Percentiles rank a stretch among this genome's conserved stretches.
Evolutionary conservation across 2,888 invertebrate species (phyloP).

Genomic region (Aspidapion aeneum): DNA sequence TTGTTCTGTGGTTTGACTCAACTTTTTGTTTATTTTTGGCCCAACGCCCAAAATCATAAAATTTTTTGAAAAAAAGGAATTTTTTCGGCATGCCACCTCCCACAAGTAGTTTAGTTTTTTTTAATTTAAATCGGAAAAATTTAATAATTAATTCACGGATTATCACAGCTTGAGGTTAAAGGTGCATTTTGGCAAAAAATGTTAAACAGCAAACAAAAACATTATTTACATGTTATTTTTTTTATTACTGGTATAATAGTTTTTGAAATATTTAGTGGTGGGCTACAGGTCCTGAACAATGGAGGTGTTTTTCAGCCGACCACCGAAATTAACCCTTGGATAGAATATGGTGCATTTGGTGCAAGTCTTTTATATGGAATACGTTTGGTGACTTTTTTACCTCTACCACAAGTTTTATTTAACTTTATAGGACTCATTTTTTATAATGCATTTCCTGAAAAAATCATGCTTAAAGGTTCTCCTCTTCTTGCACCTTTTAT

Average conservation of each 20-base stretch:
- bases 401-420: slow-evolving; percentile 85
- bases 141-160: too few species aligned
- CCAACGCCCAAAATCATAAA: too few species aligned
- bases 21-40: too few species aligned
- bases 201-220: slow-evolving; percentile 68
- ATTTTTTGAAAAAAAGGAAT: too few species aligned
- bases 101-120: too few species aligned
- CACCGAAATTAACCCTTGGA: slow-evolving; percentile 72
- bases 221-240: slow-evolving; percentile 75
- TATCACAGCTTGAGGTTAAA: too few species aligned
- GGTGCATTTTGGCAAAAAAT: too few species aligned
- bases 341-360: slow-evolving; percentile 73
- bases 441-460: slow-evolving; percentile 94
- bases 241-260: slow-evolving; percentile 69
- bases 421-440: slow-evolving; percentile 83
- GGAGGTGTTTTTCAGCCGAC: slow-evolving; percentile 48
- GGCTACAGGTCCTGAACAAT: slow-evolving; percentile 46
- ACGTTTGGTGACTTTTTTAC: slow-evolving; percentile 76
- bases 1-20: too few species aligned
- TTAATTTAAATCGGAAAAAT: too few species aligned
- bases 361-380: slow-evolving; percentile 73
- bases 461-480: slow-evolving; percentile 79
- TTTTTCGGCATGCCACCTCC: too few species aligned
- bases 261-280: slow-evolving; percentile 60
- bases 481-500: slow-evolving; percentile 91